Evolutionary conservation across 2,797 vertebrate species (phyloP).

Genomic region (Neomorphus geoffroyi): DNA sequence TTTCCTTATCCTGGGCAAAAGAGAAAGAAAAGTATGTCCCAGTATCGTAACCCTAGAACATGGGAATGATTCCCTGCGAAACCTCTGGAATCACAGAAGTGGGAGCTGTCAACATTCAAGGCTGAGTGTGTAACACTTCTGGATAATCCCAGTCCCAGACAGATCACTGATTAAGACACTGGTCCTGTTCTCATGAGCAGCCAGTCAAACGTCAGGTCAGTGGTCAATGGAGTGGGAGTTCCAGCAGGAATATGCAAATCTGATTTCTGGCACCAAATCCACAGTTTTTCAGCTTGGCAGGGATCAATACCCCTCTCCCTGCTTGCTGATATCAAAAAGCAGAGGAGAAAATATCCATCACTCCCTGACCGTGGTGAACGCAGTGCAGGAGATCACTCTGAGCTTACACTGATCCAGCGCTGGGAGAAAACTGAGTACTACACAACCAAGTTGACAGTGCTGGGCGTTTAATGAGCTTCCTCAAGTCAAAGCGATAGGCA

Average conservation of each 20-base stretch:
- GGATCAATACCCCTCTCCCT: background rate
- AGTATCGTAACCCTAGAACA: background rate
- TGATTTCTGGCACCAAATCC: background rate
- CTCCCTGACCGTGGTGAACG: background rate
- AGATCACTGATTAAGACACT: background rate
- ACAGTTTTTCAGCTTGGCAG: background rate
- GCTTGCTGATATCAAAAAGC: background rate
- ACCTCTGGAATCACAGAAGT: background rate
- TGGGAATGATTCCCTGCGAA: background rate
- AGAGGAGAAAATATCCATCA: background rate
- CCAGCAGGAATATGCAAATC: rapidly evolving
- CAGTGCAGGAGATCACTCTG: background rate
- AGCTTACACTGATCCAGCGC: background rate
- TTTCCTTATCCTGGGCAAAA: background rate
- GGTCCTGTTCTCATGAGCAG: background rate
- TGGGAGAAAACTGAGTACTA: background rate
- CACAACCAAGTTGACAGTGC: background rate
- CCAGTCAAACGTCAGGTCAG: background rate
- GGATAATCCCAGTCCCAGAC: background rate
- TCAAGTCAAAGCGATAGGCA: background rate
- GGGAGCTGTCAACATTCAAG: background rate
- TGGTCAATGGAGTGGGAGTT: background rate
- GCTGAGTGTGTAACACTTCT: background rate
- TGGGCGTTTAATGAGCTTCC: background rate
- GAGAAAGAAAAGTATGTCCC: background rate